Base-by-base conservation (phyloP, 2,113 vertebrate genomes). In the Sitta europaea region DNA sequence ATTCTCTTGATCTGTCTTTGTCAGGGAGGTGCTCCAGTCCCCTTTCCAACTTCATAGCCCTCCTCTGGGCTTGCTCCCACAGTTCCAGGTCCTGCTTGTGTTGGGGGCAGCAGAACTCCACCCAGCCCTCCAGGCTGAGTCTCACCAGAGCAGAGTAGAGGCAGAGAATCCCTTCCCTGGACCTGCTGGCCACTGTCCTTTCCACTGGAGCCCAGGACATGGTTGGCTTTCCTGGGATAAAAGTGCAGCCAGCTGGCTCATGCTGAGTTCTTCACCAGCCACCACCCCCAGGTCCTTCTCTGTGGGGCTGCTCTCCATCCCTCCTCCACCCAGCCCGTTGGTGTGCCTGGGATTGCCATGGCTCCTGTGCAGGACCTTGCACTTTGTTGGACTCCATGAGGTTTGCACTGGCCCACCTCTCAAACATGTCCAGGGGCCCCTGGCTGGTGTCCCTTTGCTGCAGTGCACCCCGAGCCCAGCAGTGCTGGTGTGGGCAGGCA, bases 401-500 rank as follows among this genome's bases (percentile, higher is more conserved):
- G 5, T 15, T 43, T 40, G 18, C 43, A 23, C 18, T 47, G 43
- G 6, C 11, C 17, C 50, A 19, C 8, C 14, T 43, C 67, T 57
- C 31, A 33, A 15, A 14, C 0, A 0, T 36, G 58, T 5, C 42
- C 27, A 28, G 67, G 27, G 15, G 5, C 14, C 21, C 28, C 33
- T 28, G 58, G 67, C 29, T 73, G 58, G 21, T 19, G 7, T 51
- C 16, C 23, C 36, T 45, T 51, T 14, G 33, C 68, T 66, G 7
- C 16, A 24, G 10, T 1, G 1, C 1, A 1, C n/a, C n/a, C n/a
- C n/a, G n/a, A n/a, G n/a, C n/a, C 22, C 18, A 15, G 21, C 11
- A 40, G n/a, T 36, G 18, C 61, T 59, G 20, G 4, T 51, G 45
- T 66, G 68, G 51, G 10, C 59, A n/a, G 23, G 11, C 61, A 31